phyloP scores from a whole-genome alignment of 1,140 invertebrate species.

The Habropoda laboriosa region DNA sequence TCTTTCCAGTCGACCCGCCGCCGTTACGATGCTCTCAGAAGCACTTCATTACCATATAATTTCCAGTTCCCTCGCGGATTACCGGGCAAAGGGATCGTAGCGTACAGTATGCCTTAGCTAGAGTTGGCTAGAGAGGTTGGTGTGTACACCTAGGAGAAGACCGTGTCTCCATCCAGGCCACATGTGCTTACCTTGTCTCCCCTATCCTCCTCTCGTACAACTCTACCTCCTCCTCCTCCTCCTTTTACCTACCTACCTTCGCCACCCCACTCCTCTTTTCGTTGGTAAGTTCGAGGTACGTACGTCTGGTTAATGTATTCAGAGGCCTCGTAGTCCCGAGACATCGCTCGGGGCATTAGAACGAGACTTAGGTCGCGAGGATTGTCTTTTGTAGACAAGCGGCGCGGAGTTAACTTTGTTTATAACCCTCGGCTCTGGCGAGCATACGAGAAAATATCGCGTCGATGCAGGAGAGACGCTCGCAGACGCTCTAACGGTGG shows the following conservation, averaged over 20 bases:
- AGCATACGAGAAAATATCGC: constrained; percentile 43
- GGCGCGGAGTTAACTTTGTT: constrained; percentile 55
- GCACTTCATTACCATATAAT: constrained; percentile 70
- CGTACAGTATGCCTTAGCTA: neutral
- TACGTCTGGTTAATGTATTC: constrained; percentile 66
- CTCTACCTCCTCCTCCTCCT: neutral
- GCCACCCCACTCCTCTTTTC: neutral
- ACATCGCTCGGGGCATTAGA: constrained; percentile 64
- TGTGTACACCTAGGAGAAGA: constrained; percentile 4
- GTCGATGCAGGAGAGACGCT: constrained; percentile 1
- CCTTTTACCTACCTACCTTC: neutral
- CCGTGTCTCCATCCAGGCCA: constrained; percentile 31
- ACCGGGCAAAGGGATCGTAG: constrained; percentile 48
- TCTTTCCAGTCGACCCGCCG: constrained; percentile 73
- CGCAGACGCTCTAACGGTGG: too few relatives aligned
- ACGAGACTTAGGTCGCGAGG: constrained; percentile 58
- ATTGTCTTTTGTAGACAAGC: constrained; percentile 56
- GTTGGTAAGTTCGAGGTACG: constrained; percentile 40
- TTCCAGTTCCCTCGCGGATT: constrained; percentile 62
- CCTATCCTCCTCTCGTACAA: neutral
- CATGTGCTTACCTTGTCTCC: constrained; percentile 36
- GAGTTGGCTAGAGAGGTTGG: too few relatives aligned
- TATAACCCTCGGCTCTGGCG: constrained; percentile 39
- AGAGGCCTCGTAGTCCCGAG: constrained; percentile 46
- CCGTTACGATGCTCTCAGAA: constrained; percentile 50